Evolutionary conservation across 1,140 invertebrate species (phyloP), one percentile per base, ranked within the genome.

Genomic region (Zeugodacus cucurbitae): DNA sequence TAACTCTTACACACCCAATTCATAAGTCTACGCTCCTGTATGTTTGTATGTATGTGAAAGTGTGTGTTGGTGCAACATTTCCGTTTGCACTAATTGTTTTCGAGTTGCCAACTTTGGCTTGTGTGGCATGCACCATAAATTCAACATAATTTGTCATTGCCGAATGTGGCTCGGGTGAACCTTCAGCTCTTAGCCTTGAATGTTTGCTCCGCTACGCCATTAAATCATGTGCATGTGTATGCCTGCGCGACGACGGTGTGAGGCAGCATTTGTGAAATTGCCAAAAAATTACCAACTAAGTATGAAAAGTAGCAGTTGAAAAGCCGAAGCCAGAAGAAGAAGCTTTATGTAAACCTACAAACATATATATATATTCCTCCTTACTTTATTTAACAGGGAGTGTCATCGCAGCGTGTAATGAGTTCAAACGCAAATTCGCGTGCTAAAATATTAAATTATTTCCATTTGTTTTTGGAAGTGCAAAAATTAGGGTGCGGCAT

Each of bases 41-140:
- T 2, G 6, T 41, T 0, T 41, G 34, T 41, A 4, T 37, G 34
- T 70, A 22, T 70, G 32, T 41, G 62, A 29, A 32, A 4, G 70
- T 41, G 22, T 74, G 37, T 22, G 74, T 82, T 48, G 74, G n/a
- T 48, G 74, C 41, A 82, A 82, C 74, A 82, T 82, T 82, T 82
- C 74, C 74, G 58, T 82, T 82, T 82, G 74, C 74, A 29, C 74
- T 82, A 82, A 82, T 82, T 82, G 74, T 82, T 82, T 82, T 82
- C 74, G 74, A 82, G 74, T 82, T 82, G 74, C 74, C 74, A 82
- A 82, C 74, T 82, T 82, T 82, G 74, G 74, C 74, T 82, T 82
- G 74, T 82, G 74, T 82, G 74, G 41, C 74, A 82, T 82, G 74
- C 74, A 54, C 74, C 74, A 82, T 82, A 82, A 82, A 82, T 82